Evolutionary conservation across 2,888 invertebrate genomes (phyloP).

Genomic region (Agrotis exclamationis): DNA sequence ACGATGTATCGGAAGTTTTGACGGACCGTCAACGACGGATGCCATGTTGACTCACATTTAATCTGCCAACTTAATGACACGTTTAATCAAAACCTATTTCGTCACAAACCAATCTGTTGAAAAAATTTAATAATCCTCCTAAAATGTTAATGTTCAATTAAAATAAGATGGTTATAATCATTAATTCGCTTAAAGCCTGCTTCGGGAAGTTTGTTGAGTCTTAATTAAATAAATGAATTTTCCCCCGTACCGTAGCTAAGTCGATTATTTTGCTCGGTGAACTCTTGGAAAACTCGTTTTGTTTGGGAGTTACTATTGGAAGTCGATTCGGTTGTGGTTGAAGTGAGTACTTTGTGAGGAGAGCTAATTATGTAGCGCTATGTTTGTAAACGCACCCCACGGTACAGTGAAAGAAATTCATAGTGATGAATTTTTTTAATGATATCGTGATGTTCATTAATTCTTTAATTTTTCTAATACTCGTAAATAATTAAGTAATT

Average conservation of each 20-base stretch:
- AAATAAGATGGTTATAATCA: constrained; percentile 62
- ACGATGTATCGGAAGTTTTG: too few species aligned
- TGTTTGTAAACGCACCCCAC: neutral
- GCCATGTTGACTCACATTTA: too few species aligned
- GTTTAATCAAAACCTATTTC: neutral
- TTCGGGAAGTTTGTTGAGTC: constrained; percentile 59
- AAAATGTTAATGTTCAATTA: constrained; percentile 45
- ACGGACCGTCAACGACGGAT: too few species aligned
- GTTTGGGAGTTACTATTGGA: constrained; percentile 48
- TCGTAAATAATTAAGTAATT: too few species aligned
- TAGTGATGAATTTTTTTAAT: too few species aligned
- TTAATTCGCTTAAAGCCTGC: constrained; percentile 64
- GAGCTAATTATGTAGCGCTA: neutral
- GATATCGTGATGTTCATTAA: too few species aligned
- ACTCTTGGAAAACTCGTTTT: constrained; percentile 58
- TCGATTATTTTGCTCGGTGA: constrained; percentile 75
- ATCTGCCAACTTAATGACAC: neutral
- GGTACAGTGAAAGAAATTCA: too few species aligned
- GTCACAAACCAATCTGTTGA: neutral
- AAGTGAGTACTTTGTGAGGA: constrained; percentile 8
- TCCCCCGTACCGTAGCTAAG: constrained; percentile 66
- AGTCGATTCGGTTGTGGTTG: constrained; percentile 47
- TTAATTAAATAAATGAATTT: constrained; percentile 80
- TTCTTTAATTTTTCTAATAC: too few species aligned
- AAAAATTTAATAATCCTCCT: constrained; percentile 33